Percentiles rank a stretch among this genome's conserved stretches.
phyloP scores from a whole-genome alignment of 2,888 invertebrate species.

The Cotesia congregata region DNA sequence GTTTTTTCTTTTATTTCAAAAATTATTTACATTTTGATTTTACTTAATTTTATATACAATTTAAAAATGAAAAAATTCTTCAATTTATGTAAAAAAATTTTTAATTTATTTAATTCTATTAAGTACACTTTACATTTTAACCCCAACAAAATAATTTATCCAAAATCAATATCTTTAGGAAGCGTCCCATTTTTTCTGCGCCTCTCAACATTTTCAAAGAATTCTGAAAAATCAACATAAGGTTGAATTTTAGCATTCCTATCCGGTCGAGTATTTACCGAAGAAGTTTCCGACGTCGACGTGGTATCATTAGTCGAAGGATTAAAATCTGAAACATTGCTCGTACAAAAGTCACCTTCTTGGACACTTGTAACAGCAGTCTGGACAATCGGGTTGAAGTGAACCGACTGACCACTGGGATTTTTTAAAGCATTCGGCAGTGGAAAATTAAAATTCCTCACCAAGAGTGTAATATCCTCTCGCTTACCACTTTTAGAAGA shows the following conservation, averaged over 20 bases:
- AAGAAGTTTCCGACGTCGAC: constrained; percentile 63
- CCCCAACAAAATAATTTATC: constrained; percentile 21
- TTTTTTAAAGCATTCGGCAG: constrained; percentile 76
- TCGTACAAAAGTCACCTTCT: constrained; percentile 50
- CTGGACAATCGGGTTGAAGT: constrained; percentile 77
- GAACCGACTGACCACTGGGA: constrained; percentile 72
- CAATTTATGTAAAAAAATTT: too few relatives aligned
- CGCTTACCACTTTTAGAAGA: constrained; percentile 74
- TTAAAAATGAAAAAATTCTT: too few relatives aligned
- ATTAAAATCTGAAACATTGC: constrained; percentile 56
- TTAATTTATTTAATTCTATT: too few relatives aligned
- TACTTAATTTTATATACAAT: too few relatives aligned
- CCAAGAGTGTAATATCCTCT: constrained; percentile 87
- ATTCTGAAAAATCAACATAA: constrained; percentile 89
- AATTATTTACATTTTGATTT: too few relatives aligned
- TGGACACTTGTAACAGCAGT: constrained; percentile 63
- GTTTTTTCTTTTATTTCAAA: too few relatives aligned
- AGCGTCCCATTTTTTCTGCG: constrained; percentile 78
- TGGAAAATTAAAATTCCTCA: constrained; percentile 88
- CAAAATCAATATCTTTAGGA: constrained; percentile 75
- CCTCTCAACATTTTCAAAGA: constrained; percentile 80
- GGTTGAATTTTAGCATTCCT: constrained; percentile 81
- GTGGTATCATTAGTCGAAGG: constrained; percentile 68
- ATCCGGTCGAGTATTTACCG: constrained; percentile 71
- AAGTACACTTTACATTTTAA: too few relatives aligned